phyloP scores from a whole-genome alignment of 30 jellyfish, hydroid and myxozoan genomes.

The Catostylus mosaicus region DNA sequence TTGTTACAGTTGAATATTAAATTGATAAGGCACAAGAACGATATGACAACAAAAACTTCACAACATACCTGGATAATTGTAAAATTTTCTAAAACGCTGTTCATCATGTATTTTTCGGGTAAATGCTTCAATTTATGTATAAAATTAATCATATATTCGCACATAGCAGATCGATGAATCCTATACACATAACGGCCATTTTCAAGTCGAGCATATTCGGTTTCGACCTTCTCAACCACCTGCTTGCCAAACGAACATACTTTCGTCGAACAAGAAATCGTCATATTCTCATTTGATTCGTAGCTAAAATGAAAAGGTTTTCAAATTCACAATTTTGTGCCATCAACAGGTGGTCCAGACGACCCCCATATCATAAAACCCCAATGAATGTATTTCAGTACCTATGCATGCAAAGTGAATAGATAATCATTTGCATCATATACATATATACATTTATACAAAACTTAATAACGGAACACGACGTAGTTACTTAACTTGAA shows the following conservation, averaged over 20 bases:
- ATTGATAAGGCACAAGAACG: neutral
- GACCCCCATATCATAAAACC: no score
- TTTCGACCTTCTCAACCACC: constrained; percentile 96
- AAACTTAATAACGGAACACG: no score
- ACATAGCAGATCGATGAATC: constrained; percentile 96
- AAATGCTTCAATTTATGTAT: constrained; percentile 87
- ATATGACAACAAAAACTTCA: neutral
- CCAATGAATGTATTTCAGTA: no score
- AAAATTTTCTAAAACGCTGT: constrained; percentile 92
- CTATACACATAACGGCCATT: constrained; percentile 91
- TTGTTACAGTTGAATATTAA: no score
- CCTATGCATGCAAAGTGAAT: no score
- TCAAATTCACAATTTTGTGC: no score
- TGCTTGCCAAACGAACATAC: constrained; percentile 97
- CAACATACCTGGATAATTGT: constrained; percentile 85
- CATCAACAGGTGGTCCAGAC: no score
- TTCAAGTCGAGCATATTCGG: constrained; percentile 88
- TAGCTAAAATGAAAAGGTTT: constrained; percentile 24
- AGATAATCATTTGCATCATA: no score
- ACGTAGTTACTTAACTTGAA: no score
- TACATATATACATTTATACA: no score
- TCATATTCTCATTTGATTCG: constrained; percentile 93
- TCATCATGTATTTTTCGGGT: constrained; percentile 97
- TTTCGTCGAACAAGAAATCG: constrained; percentile 91
- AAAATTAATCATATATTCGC: constrained; percentile 96